phyloP scores from a whole-genome alignment of 1,140 invertebrate genomes.

The Drosophila nasuta region DNA sequence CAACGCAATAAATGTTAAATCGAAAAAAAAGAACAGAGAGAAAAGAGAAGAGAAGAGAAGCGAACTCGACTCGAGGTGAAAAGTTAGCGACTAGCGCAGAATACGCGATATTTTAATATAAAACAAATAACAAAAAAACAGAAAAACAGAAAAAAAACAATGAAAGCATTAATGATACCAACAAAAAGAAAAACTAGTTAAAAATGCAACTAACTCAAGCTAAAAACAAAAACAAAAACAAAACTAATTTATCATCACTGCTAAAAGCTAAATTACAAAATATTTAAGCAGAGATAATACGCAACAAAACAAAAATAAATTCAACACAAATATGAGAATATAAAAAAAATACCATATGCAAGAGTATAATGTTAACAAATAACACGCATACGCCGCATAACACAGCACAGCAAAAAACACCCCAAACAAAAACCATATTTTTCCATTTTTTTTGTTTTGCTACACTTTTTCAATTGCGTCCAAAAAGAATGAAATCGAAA shows the following conservation, averaged over 20 bases:
- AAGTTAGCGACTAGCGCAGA: slow-evolving; percentile 42
- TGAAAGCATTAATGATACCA: background rate
- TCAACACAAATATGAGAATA: slow-evolving; percentile 4
- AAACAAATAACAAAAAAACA: slow-evolving; percentile 16
- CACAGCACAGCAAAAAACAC: slow-evolving; percentile 36
- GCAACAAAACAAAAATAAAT: slow-evolving; percentile 16
- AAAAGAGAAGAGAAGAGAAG: background rate
- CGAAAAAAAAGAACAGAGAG: background rate
- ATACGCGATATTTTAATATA: slow-evolving; percentile 60
- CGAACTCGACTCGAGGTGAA: slow-evolving; percentile 12
- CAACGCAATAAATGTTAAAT: slow-evolving; percentile 42
- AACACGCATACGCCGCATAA: slow-evolving; percentile 63
- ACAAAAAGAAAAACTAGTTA: slow-evolving; percentile 38
- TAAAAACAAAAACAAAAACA: background rate
- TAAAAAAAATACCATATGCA: slow-evolving; percentile 42
- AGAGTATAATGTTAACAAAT: slow-evolving; percentile 38
- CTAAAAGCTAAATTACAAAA: slow-evolving; percentile 57
- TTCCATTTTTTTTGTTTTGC: slow-evolving; percentile 1
- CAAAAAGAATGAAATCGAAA: slow-evolving; percentile 21
- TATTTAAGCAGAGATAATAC: slow-evolving; percentile 1
- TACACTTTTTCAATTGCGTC: slow-evolving; percentile 49
- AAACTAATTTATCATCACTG: slow-evolving; percentile 57
- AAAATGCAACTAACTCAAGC: slow-evolving; percentile 52
- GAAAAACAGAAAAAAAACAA: slow-evolving; percentile 7
- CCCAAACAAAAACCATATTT: slow-evolving; percentile 1